Conservation (phyloP, 2,797 vertebrate species). For the Enteromius mattozi region DNA sequence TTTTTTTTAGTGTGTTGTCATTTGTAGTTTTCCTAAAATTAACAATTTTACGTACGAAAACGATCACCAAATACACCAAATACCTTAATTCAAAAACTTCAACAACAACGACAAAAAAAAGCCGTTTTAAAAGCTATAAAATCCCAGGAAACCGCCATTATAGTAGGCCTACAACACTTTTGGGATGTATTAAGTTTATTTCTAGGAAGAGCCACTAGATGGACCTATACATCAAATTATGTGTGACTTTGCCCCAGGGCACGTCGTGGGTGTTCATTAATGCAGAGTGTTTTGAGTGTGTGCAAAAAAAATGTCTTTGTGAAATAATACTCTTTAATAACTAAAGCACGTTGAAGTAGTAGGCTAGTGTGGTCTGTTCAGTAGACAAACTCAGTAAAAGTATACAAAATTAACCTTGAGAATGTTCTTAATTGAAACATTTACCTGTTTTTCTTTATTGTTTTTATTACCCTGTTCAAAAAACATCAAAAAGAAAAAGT, state of each 20-base stretch:
- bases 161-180: background rate
- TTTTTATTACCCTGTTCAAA: background rate
- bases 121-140: background rate
- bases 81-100: background rate
- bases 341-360: background rate
- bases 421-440: background rate
- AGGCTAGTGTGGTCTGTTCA: background rate
- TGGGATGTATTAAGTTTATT: background rate
- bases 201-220: conserved; percentile 57
- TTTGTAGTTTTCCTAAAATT: background rate
- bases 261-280: conserved; percentile 42
- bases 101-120: background rate
- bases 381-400: background rate
- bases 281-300: conserved; percentile 66
- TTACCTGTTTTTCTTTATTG: background rate
- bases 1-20: background rate
- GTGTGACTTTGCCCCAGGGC: background rate
- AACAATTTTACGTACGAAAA: background rate
- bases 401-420: background rate
- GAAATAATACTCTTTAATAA: background rate
- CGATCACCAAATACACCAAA: background rate
- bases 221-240: conserved; percentile 43
- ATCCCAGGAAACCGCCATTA: background rate
- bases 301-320: background rate
- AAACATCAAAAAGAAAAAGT: background rate